Base-by-base conservation (phyloP, 1,140 invertebrate genomes). In the Drosophila truncata region DNA sequence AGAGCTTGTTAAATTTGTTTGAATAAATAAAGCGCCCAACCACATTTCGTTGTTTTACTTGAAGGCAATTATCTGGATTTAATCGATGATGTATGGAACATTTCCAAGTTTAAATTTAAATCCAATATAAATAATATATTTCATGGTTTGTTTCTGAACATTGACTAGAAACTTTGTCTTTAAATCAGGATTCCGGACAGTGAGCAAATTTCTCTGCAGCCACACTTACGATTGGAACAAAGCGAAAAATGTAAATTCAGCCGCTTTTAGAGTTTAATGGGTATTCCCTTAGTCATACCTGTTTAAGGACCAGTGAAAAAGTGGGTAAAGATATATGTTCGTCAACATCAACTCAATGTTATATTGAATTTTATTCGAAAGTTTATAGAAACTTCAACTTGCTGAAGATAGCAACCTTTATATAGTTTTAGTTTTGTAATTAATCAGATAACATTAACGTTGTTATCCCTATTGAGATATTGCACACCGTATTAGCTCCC, bases 21-120 rank as follows among this genome's bases (percentile, higher is more conserved):
- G 23, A 42, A 55, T 65, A 66, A 79, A 79, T 79, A 79, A 80
- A 80, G 37, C 37, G 55, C 69, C 75, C 77, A 31, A 49, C 54
- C 37, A 42, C 8, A 59, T 52, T 10, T 20, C 14, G 7, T 23
- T 47, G 10, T 71, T 70, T 70, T 10, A 20, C 4, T 71, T 27
- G 7, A 20, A 29, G 7, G 1, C 13, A 25, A 23, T 20, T 9
- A 11, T 37, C 14, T 4, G 13, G 18, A 44, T 44, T 10, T 14
- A 18, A 37, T 29, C 16, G 10, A 20, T 20, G 1, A 20, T 35
- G n/a, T n/a, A n/a, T 42, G 3, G 10, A 2, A 20, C n/a, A 11
- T 11, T 18, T 18, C n/a, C 4, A 4, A 42, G 41, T 20, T 41
- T 9, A 3, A 41, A 39, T 4, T 3, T 33, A 33, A 13, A 33